Evolutionary conservation across 1,140 invertebrate species (phyloP).

Genomic region (Scaptomyza graminum): DNA sequence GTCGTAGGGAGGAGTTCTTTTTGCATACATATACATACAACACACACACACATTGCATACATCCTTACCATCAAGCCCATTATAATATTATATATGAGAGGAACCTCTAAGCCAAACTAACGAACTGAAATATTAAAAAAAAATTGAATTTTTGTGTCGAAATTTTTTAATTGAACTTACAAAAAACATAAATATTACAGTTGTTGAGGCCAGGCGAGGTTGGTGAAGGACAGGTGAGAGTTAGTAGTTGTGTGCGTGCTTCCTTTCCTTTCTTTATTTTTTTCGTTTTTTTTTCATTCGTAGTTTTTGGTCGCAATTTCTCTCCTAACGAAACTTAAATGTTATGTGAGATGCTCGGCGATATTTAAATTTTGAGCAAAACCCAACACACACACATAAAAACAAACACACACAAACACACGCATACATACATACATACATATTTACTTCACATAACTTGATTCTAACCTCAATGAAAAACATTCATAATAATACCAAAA

Average conservation of each 20-base stretch:
- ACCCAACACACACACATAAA: neutral
- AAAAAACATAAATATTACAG: slow-evolving; percentile 84
- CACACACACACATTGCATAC: neutral
- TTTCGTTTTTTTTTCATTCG: slow-evolving; percentile 30
- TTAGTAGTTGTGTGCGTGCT: slow-evolving; percentile 32
- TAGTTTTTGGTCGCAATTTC: slow-evolving; percentile 46
- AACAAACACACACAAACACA: slow-evolving; percentile 3
- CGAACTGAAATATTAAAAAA: slow-evolving; percentile 26
- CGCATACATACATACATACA: neutral
- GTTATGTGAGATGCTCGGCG: slow-evolving; percentile 13
- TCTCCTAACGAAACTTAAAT: slow-evolving; percentile 39
- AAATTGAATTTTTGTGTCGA: slow-evolving; percentile 8
- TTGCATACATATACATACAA: neutral
- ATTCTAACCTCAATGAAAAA: no score
- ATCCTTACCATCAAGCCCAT: slow-evolving; percentile 1
- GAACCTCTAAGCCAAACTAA: neutral
- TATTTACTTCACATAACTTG: no score
- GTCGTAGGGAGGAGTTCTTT: no score
- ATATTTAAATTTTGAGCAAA: slow-evolving; percentile 2
- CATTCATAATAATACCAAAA: no score
- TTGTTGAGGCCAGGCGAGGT: slow-evolving; percentile 91
- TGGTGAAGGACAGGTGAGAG: slow-evolving; percentile 89
- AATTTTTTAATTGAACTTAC: slow-evolving; percentile 58
- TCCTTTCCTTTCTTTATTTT: neutral
- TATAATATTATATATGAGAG: no score